phyloP scores from a whole-genome alignment of 2,888 invertebrate species.

The Sminthurides aquaticus region DNA sequence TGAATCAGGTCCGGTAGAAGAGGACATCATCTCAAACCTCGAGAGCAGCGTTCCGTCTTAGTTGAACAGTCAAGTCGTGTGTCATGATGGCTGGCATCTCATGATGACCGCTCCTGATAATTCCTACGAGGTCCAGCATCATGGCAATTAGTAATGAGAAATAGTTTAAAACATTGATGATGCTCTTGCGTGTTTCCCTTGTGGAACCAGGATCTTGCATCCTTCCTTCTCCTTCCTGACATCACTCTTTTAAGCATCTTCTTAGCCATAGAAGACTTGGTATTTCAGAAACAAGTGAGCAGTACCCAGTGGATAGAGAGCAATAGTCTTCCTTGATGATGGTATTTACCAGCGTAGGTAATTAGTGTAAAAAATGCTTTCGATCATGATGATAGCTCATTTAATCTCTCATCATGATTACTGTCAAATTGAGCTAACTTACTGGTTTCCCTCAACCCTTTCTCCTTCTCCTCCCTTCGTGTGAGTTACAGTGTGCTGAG shows the following conservation, averaged over 20 bases:
- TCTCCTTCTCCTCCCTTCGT: not conserved
- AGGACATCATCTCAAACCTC: too few species aligned
- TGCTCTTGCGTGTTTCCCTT: not conserved
- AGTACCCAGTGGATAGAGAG: not conserved
- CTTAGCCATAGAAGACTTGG: not conserved
- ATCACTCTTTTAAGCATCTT: not conserved
- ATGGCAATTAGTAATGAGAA: slow-evolving; percentile 6
- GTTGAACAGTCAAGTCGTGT: slow-evolving; percentile 4
- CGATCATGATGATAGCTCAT: slow-evolving; percentile 34
- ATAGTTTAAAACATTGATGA: slow-evolving; percentile 4
- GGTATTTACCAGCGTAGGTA: slow-evolving; percentile 17
- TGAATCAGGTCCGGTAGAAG: too few species aligned
- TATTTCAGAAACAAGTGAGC: not conserved
- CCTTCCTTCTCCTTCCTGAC: too few species aligned
- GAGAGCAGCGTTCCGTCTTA: too few species aligned
- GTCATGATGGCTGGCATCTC: not conserved
- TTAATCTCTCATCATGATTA: slow-evolving; percentile 33
- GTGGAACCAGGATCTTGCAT: too few species aligned
- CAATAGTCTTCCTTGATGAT: slow-evolving; percentile 27
- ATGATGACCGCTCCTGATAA: not conserved
- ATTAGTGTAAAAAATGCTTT: slow-evolving; percentile 36
- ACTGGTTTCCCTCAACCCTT: not conserved
- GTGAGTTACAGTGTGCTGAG: too few species aligned
- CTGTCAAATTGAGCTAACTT: slow-evolving; percentile 29
- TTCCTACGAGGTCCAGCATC: not conserved